These are phyloP conservation scores for Cryptus armator DNA, from an alignment of 2,888 invertebrate genomes.

Conservation along the genomic window DNA sequence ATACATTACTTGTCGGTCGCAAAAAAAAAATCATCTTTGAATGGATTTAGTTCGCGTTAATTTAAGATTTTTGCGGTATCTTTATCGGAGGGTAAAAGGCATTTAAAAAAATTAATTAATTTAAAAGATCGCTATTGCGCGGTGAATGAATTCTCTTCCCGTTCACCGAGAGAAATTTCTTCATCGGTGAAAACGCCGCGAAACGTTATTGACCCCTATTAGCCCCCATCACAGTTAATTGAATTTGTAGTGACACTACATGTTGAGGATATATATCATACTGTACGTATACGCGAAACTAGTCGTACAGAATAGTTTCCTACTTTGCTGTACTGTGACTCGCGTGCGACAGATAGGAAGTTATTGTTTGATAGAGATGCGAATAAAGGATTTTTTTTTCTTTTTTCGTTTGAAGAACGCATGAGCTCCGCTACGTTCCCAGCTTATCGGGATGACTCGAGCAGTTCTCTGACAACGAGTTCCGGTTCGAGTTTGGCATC, in stretches of 20 bases:
- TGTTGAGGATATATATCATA: background rate
- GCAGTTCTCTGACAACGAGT: constrained; percentile 87
- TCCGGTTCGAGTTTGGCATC: constrained; percentile 82
- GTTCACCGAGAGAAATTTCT: constrained; percentile 42
- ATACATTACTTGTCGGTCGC: background rate
- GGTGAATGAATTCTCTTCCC: background rate
- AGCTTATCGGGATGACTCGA: constrained; percentile 87
- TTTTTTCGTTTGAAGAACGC: constrained; percentile 80
- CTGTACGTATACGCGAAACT: background rate
- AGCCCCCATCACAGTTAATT: constrained; percentile 72
- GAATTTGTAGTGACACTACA: constrained; percentile 72
- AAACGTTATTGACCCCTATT: constrained; percentile 77
- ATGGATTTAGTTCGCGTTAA: background rate
- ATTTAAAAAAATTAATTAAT: background rate
- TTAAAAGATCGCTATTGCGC: background rate
- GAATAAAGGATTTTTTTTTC: constrained; percentile 39
- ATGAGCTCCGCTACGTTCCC: constrained; percentile 84
- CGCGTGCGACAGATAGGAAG: constrained; percentile 4
- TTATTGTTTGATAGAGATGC: constrained; percentile 8
- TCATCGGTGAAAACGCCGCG: constrained; percentile 58
- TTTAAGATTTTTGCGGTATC: background rate
- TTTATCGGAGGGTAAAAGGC: background rate
- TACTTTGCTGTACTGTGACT: background rate
- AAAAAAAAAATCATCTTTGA: background rate
- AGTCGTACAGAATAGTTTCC: constrained; percentile 2